Percentiles rank a stretch among this genome's conserved stretches.
Evolutionary conservation across 2,797 vertebrate genomes (phyloP).

Genomic region (Ctenosaura bakeri): DNA sequence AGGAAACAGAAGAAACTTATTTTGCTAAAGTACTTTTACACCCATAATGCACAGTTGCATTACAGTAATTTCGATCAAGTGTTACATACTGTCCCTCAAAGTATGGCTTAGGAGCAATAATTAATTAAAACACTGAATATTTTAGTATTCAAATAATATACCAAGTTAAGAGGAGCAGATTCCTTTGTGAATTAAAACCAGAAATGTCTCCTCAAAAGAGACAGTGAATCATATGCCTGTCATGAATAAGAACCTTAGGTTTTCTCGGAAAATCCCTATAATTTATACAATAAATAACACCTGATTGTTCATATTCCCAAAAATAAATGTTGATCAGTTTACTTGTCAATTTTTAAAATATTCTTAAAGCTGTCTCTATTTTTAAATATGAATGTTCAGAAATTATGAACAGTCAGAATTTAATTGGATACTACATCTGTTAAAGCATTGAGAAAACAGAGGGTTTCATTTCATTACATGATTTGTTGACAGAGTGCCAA

Average conservation of each 20-base stretch:
- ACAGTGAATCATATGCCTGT: constrained; percentile 17
- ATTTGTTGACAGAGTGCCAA: constrained; percentile 56
- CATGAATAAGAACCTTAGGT: constrained; percentile 39
- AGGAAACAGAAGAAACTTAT: constrained; percentile 41
- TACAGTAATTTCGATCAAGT: constrained; percentile 26
- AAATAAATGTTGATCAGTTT: constrained; percentile 49
- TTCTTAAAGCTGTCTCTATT: constrained; percentile 4
- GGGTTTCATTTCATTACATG: constrained; percentile 40
- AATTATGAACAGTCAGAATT: constrained; percentile 29
- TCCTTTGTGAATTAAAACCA: constrained; percentile 67
- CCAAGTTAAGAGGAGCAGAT: constrained; percentile 72
- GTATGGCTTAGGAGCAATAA: constrained; percentile 58
- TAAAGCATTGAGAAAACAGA: constrained; percentile 49
- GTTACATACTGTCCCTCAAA: constrained; percentile 52
- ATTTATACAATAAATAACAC: constrained; percentile 23
- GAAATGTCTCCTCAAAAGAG: constrained; percentile 57
- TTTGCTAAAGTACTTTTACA: constrained; percentile 42
- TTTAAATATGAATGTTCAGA: neutral
- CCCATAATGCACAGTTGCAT: neutral
- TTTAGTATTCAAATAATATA: constrained; percentile 59
- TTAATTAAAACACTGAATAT: constrained; percentile 63
- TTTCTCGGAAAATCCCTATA: constrained; percentile 44
- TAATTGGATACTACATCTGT: constrained; percentile 16
- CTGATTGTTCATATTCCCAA: constrained; percentile 30
- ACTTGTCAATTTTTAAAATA: constrained; percentile 32